Evolutionary conservation across 2,113 vertebrate genomes (phyloP).

Genomic region (Rostratula benghalensis): DNA sequence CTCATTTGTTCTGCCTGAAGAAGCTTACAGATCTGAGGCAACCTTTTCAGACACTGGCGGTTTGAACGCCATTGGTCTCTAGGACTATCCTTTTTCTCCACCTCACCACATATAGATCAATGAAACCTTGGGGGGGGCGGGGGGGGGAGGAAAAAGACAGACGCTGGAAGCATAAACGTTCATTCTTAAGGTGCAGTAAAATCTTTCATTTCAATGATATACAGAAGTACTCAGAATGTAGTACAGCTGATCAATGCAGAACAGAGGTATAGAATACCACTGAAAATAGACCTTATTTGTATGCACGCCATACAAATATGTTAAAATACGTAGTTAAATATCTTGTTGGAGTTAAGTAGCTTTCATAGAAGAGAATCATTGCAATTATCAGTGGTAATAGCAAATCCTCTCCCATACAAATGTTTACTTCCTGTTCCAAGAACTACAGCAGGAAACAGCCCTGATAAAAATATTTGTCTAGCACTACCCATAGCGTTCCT

Average conservation of each 20-base stretch:
- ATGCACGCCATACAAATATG: conserved; percentile 33
- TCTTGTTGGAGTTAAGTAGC: conserved; percentile 52
- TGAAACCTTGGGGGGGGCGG: neutral
- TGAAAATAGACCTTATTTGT: conserved; percentile 61
- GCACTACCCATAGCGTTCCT: neutral
- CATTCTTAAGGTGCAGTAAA: conserved; percentile 45
- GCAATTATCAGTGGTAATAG: conserved; percentile 49
- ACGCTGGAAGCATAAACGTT: neutral
- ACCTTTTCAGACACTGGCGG: neutral
- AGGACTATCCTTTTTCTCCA: neutral
- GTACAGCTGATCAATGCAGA: conserved; percentile 45
- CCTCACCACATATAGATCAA: neutral
- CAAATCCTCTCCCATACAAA: conserved; percentile 32
- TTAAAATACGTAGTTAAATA: conserved; percentile 57
- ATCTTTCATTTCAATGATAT: conserved; percentile 25
- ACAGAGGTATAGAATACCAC: conserved; percentile 43
- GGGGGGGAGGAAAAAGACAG: neutral
- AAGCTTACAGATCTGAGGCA: neutral
- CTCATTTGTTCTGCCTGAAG: neutral
- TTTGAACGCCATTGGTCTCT: neutral
- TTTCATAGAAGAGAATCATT: conserved; percentile 58
- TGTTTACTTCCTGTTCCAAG: conserved; percentile 50
- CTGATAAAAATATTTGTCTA: conserved; percentile 17
- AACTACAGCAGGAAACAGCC: conserved; percentile 30
- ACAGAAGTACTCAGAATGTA: conserved; percentile 36